A percentile compares a stretch with the other conserved stretches of the same genome.
phyloP scores from a whole-genome alignment of 2,797 vertebrate species.

The Smutsia gigantea region DNA sequence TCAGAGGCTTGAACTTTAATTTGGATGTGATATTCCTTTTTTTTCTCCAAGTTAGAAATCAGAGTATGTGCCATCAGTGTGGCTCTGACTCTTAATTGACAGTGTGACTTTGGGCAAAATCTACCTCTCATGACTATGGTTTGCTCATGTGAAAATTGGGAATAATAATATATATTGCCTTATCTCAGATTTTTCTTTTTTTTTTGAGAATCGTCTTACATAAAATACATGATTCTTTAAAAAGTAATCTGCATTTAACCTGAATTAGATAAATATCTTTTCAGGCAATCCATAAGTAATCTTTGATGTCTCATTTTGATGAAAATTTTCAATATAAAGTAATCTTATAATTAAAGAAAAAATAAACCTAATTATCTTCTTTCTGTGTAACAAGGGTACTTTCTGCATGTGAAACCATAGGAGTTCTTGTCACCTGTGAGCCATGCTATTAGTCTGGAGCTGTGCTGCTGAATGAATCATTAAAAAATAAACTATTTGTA shows the following conservation, averaged over 20 bases:
- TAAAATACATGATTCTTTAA: background rate
- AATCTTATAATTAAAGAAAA: slow-evolving; percentile 45
- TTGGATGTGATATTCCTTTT: background rate
- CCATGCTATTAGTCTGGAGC: background rate
- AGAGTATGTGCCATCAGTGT: background rate
- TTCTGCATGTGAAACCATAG: background rate
- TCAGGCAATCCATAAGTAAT: background rate
- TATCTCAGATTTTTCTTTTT: background rate
- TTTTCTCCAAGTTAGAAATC: background rate
- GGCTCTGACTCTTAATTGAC: background rate
- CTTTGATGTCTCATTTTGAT: slow-evolving; percentile 15
- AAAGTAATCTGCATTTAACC: background rate
- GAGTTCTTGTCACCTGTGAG: background rate
- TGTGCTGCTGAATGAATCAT: background rate
- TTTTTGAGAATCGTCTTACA: background rate
- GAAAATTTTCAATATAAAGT: background rate
- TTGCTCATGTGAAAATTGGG: background rate
- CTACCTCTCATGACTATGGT: background rate
- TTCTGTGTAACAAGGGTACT: background rate
- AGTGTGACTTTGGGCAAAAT: background rate
- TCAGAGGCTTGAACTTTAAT: background rate
- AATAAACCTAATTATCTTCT: background rate
- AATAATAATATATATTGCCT: background rate
- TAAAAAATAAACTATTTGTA: background rate
- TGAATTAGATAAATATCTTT: background rate